Base-by-base conservation (phyloP, 2,888 invertebrate species). In the Slavum lentiscoides region DNA sequence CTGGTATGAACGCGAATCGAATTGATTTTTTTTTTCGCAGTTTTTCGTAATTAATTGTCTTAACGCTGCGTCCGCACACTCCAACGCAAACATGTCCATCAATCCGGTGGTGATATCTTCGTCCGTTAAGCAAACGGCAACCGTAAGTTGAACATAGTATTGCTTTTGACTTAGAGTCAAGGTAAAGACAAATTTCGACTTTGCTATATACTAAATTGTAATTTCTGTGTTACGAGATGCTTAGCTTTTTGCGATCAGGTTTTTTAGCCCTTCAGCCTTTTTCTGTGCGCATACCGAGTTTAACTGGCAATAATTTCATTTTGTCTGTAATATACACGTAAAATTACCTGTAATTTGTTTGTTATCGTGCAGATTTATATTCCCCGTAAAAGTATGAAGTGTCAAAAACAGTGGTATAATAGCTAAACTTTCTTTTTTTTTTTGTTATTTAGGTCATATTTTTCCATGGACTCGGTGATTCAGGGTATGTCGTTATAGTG, bases 391-490 rank as follows among this genome's bases (percentile, higher is more conserved):
- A 75, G 49, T 49, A 49, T 49, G 43, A 4, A 49, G 9, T 55
- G 6, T 55, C 55, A 61, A 61, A 59, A 37, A 64, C 15, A 55
- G 23, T 66, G 67, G 39, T 77, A 67, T 59, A 55, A 70, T 39
- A 43, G 13, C 49, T 15, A 30, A 30, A 30, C 30, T 30, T 30
- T 30, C 1, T 30, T 49, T 15, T n/a, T 30, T 59, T 61, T 70
- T 70, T 74, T 84, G 82, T 84, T 82, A 93, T 93, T 84, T 89
- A 97, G 96, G 89, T 97, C 83, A 96, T 97, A 86, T 97, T 97
- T 87, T 91, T 97, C 85, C 97, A 97, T 89, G 97, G 97, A 84
- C 90, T 97, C 83, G 97, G 97, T 81, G 97, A 97, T 86, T 97
- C 96, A 75, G 97, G 97, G 96, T 96, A 61, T 23, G 61, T 61